These are phyloP conservation scores for Lamellibrachia satsuma DNA, from an alignment of 2,888 invertebrate species.

Conservation along the genomic window DNA sequence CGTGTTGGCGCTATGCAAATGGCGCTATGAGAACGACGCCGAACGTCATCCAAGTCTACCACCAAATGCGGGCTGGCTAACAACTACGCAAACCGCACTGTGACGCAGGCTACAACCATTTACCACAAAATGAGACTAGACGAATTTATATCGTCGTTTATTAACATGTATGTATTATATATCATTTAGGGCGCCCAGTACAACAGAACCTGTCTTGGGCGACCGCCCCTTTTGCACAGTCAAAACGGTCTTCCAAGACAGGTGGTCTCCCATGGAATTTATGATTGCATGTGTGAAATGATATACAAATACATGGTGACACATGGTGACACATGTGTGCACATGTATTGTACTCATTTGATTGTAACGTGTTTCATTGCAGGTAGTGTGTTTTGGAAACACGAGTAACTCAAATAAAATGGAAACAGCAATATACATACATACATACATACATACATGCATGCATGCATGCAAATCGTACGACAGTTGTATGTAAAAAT, in stretches of 20 bases:
- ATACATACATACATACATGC: conserved; percentile 29
- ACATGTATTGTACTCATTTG: background rate
- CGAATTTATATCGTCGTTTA: background rate
- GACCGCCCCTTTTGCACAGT: no score
- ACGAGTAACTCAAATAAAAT: no score
- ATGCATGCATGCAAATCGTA: background rate
- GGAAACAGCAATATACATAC: conserved; percentile 19
- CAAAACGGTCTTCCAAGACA: no score
- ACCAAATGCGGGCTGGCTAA: background rate
- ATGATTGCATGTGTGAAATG: no score
- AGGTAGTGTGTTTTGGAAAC: no score
- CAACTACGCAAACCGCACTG: background rate
- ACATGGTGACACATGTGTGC: background rate
- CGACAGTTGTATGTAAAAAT: no score
- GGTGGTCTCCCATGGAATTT: no score
- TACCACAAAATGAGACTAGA: background rate
- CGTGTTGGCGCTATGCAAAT: background rate
- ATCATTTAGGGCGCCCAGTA: no score
- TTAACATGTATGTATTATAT: no score
- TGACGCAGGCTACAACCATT: background rate
- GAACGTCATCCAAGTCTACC: background rate
- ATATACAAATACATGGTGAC: no score
- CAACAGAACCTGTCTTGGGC: no score
- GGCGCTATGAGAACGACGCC: background rate
- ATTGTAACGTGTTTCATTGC: no score